Base-by-base conservation (phyloP, 2,888 invertebrate species). In the Timema cristinae region DNA sequence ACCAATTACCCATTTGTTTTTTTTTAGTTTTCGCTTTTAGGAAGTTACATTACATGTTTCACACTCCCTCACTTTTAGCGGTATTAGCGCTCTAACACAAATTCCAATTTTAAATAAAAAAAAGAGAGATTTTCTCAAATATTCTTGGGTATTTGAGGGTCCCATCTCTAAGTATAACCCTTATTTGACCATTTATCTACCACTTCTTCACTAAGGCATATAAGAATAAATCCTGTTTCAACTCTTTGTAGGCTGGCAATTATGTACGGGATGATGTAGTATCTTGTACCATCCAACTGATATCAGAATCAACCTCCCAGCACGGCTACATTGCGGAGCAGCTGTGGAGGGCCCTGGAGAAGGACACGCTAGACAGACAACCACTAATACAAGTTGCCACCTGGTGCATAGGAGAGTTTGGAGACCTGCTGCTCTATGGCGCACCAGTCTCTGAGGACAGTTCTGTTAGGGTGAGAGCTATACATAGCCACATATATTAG, bases 381-480 rank as follows among this genome's bases (percentile, higher is more conserved):
- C 94, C 94, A 0, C 84, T 95, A 49, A 88, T 91, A n/a, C 88
- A 92, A 85, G 96, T 99, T 10, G 95, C 97, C 4, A 93, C 95
- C 50, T 99, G 99, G 99, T 94, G 97, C 76, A 93, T 99, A 76
- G 99, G 99, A 50, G 99, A 99, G 84, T 99, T 94, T 80, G 99
- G 98, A 5, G 98, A 99, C 82, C 84, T 94, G 77, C 86, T 98
- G 75, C 87, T 97, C 74, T 91, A 92, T 76, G 84, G 85, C 61
- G 79, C 77, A 50, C 72, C 76, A 11, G 75, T 75, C 16, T 67
- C 73, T 16, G 78, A 76, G 47, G 76, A 75, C 48, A 73, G 71
- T 63, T 69, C 75, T 13, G 50, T 73, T 54, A 75, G 73, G 73
- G 75, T 75, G 66, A 71, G 82, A 7, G 7, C 15, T 16, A n/a